phyloP scores from a whole-genome alignment of 2,797 vertebrate genomes.

The Hippocampus kuda region DNA sequence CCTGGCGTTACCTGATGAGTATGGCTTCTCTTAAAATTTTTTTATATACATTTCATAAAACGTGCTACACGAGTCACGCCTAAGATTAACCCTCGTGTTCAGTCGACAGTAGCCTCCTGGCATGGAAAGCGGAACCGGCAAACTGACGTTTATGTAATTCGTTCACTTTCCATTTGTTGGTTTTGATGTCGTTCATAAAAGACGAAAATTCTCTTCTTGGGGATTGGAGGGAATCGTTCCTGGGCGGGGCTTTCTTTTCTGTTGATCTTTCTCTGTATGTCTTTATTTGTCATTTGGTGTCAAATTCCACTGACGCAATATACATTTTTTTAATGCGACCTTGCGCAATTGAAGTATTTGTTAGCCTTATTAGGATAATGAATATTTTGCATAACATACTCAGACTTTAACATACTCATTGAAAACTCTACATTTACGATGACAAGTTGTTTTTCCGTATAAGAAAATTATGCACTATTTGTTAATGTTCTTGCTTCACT shows the following conservation, averaged over 20 bases:
- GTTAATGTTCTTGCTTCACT: neutral
- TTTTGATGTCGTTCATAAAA: neutral
- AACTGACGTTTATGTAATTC: slow-evolving; percentile 13
- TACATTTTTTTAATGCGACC: neutral
- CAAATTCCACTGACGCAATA: slow-evolving; percentile 15
- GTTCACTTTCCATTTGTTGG: slow-evolving; percentile 26
- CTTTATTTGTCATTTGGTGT: slow-evolving; percentile 9
- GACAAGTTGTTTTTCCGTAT: neutral
- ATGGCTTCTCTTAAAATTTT: neutral
- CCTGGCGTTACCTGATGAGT: neutral
- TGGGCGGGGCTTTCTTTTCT: slow-evolving; percentile 20
- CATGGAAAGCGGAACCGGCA: slow-evolving; percentile 49
- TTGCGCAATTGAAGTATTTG: neutral
- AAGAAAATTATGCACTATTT: neutral
- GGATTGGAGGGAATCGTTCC: slow-evolving; percentile 20
- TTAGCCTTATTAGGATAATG: neutral
- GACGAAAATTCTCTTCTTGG: neutral
- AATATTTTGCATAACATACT: neutral
- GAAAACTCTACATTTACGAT: neutral
- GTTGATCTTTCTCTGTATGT: rapidly evolving
- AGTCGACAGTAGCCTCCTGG: slow-evolving; percentile 44
- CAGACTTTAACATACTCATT: no score
- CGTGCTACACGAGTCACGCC: neutral
- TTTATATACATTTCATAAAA: neutral
- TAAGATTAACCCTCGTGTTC: neutral